Evolutionary conservation across 2,888 invertebrate genomes (phyloP), one percentile per base, ranked within the genome.

Genomic region (Xestia xanthographa): DNA sequence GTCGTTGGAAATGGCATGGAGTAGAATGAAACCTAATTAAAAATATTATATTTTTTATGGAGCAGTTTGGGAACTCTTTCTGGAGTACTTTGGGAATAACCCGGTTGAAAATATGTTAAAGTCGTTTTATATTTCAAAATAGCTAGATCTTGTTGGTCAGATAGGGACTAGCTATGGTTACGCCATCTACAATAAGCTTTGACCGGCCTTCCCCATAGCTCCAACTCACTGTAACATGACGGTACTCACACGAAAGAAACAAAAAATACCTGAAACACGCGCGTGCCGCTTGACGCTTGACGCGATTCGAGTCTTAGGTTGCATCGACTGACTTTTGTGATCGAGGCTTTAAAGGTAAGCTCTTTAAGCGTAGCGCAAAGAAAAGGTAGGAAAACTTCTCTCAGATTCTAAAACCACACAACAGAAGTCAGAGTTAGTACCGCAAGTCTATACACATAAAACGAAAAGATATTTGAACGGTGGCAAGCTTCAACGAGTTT

Each of bases 401-500:
- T 26, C 5, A 48, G 11, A 60, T 48, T 53, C 56, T 20, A n/a
- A n/a, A 65, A 45, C 50, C 45, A 56, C 65, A 66, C 38, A 53
- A 26, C 17, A 43, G n/a, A 26, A 58, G 9, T 45, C 22, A 38
- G 17, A 22, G 11, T 62, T 29, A 53, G 45, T 65, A 53, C 50
- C 71, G 12, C 45, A 68, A 50, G 26, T 38, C 14, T 29, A 34
- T 41, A 66, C 14, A 62, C 34, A 70, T 48, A 75, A 69, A 80
- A 66, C 34, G 43, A 43, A 60, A 65, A 48, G 60, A 82, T 71
- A 26, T 82, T 72, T 82, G 78, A 58, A 82, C 80, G 43, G 68
- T 41, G 53, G 58, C 45, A 72, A 66, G 72, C 56, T 50, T 58
- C 34, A 72, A 62, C 77, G 72, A 78, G 62, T 82, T 81, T 82